phyloP scores from a whole-genome alignment of 2,113 vertebrate species.

The Corapipo altera region DNA sequence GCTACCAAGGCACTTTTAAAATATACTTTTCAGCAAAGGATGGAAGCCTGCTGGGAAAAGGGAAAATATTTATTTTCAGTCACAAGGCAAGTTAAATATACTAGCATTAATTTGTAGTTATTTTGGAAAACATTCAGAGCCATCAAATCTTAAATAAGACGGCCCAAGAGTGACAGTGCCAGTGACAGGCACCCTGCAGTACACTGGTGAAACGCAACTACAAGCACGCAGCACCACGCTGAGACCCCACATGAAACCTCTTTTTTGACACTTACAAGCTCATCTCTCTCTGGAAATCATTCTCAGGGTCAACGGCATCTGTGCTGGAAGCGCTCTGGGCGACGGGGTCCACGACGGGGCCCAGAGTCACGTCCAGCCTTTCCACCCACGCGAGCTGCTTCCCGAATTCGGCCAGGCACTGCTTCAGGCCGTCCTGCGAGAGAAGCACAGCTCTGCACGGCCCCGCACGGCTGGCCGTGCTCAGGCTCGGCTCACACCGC shows the following conservation, averaged over 20 bases:
- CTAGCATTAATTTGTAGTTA: neutral
- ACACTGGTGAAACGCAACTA: accelerated
- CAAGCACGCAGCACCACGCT: accelerated
- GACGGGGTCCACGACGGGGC: constrained; percentile 45
- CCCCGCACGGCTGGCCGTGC: neutral
- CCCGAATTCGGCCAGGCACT: constrained; percentile 82
- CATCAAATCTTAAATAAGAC: neutral
- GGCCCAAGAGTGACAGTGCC: neutral
- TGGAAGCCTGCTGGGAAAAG: neutral
- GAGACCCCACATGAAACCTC: neutral
- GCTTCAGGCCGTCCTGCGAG: constrained; percentile 83
- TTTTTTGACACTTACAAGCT: constrained; percentile 83
- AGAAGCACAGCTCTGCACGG: neutral
- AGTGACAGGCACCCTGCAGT: neutral
- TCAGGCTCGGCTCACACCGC: too few relatives aligned
- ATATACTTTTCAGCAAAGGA: neutral
- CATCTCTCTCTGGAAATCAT: constrained; percentile 97
- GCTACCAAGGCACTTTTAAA: neutral
- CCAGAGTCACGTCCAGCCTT: constrained; percentile 86
- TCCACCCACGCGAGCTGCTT: constrained; percentile 89
- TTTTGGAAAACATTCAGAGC: neutral
- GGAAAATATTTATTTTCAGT: neutral
- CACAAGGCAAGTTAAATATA: neutral
- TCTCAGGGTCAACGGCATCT: constrained; percentile 78
- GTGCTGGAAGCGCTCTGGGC: constrained; percentile 12